Conservation (phyloP, 2,888 invertebrate genomes). For the Eilema sororculum region DNA sequence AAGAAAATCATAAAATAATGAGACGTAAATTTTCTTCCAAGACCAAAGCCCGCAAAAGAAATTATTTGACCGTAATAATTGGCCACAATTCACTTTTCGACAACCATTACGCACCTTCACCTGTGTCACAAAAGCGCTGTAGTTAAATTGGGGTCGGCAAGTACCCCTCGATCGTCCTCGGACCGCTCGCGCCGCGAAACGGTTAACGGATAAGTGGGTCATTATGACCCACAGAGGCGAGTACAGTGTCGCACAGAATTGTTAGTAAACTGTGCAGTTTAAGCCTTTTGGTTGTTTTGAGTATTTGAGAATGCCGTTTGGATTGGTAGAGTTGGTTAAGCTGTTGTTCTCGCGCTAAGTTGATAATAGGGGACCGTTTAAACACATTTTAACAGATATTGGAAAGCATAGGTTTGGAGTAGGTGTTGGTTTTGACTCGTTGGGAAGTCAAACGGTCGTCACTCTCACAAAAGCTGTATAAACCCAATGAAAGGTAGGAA, state of each 20-base stretch:
- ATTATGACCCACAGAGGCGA: conserved; percentile 14
- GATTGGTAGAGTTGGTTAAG: background rate
- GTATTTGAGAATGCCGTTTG: background rate
- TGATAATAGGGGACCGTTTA: background rate
- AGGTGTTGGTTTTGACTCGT: no score
- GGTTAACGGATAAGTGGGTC: conserved; percentile 18
- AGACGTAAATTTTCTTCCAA: no score
- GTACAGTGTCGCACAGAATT: conserved; percentile 4
- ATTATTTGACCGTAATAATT: conserved; percentile 4
- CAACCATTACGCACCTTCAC: conserved; percentile 17
- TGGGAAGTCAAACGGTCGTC: no score
- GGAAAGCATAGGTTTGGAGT: no score
- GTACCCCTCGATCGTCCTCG: background rate
- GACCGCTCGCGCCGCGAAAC: conserved; percentile 14
- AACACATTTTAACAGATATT: background rate
- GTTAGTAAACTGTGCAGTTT: background rate
- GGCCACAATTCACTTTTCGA: conserved; percentile 1
- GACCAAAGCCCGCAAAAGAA: background rate
- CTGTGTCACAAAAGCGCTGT: conserved; percentile 29
- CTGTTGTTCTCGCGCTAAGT: background rate
- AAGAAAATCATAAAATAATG: background rate
- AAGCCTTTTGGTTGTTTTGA: background rate
- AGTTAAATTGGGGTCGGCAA: conserved; percentile 27
- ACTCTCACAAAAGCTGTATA: no score
- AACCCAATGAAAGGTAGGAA: no score